Conservation (phyloP, 2,888 invertebrate genomes). For the Volucella inanis region DNA sequence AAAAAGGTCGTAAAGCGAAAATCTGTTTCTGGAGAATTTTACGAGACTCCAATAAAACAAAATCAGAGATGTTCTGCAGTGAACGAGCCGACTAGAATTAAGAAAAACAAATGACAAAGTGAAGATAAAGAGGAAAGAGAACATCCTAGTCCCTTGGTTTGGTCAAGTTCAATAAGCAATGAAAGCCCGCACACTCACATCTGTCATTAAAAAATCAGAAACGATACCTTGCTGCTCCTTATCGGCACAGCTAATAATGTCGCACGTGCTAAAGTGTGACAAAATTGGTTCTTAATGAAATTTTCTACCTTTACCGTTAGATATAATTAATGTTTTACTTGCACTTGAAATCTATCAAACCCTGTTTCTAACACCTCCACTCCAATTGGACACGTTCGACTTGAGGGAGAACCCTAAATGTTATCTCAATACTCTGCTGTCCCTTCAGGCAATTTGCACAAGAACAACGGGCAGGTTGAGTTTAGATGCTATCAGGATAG, state of each 20-base stretch:
- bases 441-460: not conserved
- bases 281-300: slow-evolving; percentile 56
- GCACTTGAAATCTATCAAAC: slow-evolving; percentile 44
- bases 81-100: too few species aligned
- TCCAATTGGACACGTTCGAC: not conserved
- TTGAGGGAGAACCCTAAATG: not conserved
- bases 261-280: slow-evolving; percentile 47
- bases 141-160: too few species aligned
- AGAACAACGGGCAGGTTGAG: not conserved
- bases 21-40: slow-evolving; percentile 38
- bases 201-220: not conserved
- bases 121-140: too few species aligned
- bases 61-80: not conserved
- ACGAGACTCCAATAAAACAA: slow-evolving; percentile 43
- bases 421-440: too few species aligned
- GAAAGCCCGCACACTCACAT: not conserved
- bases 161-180: too few species aligned
- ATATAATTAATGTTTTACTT: slow-evolving; percentile 50
- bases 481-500: not conserved
- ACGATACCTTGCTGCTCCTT: not conserved
- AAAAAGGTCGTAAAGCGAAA: slow-evolving; percentile 49
- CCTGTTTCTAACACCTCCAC: too few species aligned
- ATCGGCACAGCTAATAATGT: slow-evolving; percentile 9
- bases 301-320: slow-evolving; percentile 34
- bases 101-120: too few species aligned